A percentile compares a stretch with the other conserved stretches of the same genome.
Conservation (phyloP, 2,797 vertebrate genomes). For the Sparidentex hasta region DNA sequence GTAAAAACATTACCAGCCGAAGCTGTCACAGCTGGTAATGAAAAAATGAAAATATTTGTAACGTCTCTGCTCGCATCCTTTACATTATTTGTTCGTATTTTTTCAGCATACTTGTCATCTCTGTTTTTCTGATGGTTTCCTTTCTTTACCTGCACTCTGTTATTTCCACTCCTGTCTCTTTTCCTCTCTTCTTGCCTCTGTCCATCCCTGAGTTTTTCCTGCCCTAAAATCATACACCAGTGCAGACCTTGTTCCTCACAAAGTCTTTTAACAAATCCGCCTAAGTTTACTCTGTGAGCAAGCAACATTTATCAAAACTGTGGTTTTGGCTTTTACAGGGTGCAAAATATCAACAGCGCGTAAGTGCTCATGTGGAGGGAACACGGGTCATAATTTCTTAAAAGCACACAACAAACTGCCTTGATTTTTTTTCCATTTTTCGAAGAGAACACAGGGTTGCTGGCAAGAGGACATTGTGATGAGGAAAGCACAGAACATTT, state of each 20-base stretch:
- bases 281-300: conserved; percentile 27
- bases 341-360: conserved; percentile 54
- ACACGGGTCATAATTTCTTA: conserved; percentile 70
- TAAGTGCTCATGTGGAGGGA: conserved; percentile 48
- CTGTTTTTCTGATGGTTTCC: neutral
- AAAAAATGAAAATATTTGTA: neutral
- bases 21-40: too few species aligned
- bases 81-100: neutral
- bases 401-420: conserved; percentile 67
- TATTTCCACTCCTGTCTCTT: conserved; percentile 3
- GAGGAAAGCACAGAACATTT: conserved; percentile 57
- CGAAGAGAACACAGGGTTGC: conserved; percentile 40
- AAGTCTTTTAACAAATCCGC: conserved; percentile 40
- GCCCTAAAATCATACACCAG: conserved; percentile 11
- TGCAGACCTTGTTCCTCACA: conserved; percentile 2
- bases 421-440: conserved; percentile 32
- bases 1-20: too few species aligned
- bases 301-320: conserved; percentile 45
- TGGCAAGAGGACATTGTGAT: conserved; percentile 40
- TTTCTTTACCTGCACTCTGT: neutral
- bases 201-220: conserved; percentile 1
- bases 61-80: neutral
- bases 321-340: conserved; percentile 55
- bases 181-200: conserved; percentile 1
- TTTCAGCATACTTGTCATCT: neutral